phyloP scores from a whole-genome alignment of 2,888 invertebrate species.

The Chalcis sispes region DNA sequence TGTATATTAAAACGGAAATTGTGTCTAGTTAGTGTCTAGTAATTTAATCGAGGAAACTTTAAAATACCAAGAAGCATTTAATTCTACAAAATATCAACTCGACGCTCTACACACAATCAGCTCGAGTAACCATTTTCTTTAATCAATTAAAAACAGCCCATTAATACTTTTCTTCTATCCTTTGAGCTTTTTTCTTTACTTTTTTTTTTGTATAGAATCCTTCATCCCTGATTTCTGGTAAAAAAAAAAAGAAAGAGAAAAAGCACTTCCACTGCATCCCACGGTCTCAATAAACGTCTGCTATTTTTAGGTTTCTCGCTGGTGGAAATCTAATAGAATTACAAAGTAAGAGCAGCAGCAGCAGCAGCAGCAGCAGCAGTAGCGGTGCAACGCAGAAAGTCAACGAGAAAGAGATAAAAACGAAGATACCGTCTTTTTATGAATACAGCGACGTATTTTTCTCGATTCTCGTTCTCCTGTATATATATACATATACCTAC shows the following conservation, averaged over 20 bases:
- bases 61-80: too few relatives aligned
- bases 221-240: not conserved
- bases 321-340: constrained; percentile 45
- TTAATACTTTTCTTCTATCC: constrained; percentile 1
- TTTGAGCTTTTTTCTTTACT: not conserved
- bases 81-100: too few relatives aligned
- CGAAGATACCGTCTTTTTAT: not conserved
- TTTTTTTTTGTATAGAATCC: not conserved
- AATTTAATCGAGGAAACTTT: too few relatives aligned
- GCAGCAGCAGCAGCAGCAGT: not conserved
- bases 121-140: too few relatives aligned
- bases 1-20: too few relatives aligned
- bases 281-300: constrained; percentile 45
- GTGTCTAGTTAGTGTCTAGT: too few relatives aligned
- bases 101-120: too few relatives aligned
- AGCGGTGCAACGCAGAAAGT: too few relatives aligned
- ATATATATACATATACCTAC: not conserved
- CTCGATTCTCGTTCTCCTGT: not conserved
- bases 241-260: not conserved
- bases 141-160: constrained; percentile 16
- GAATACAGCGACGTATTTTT: constrained; percentile 21
- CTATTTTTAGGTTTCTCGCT: constrained; percentile 47
- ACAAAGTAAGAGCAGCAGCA: constrained; percentile 34
- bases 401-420: not conserved
- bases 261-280: constrained; percentile 9